These are phyloP conservation scores for Diceros bicornis DNA, from an alignment of 2,797 vertebrate species.

Conservation along the genomic window DNA sequence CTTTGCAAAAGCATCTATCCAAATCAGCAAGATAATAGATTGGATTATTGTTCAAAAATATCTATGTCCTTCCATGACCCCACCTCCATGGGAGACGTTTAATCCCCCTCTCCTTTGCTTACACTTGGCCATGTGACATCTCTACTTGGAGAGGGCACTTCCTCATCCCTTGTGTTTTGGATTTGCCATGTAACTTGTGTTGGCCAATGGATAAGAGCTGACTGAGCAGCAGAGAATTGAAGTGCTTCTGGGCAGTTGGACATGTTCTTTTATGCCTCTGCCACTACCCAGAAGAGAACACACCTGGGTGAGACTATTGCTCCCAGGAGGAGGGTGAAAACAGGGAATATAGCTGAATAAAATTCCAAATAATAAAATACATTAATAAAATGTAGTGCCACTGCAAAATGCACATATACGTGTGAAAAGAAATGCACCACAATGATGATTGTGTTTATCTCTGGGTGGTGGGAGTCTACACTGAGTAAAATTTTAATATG, in stretches of 20 bases:
- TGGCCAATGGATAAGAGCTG: not conserved
- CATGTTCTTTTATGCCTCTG: not conserved
- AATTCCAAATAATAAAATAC: not conserved
- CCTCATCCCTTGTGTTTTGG: not conserved
- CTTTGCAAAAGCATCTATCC: not conserved
- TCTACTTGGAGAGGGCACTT: too few species aligned
- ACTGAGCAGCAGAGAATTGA: not conserved
- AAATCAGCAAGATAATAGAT: not conserved
- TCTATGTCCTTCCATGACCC: not conserved
- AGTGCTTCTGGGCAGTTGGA: not conserved
- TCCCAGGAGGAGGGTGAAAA: too few species aligned
- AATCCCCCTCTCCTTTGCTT: not conserved
- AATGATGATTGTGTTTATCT: not conserved
- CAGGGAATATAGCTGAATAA: not conserved
- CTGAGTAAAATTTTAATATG: not conserved
- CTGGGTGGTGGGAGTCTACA: not conserved
- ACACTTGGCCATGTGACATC: not conserved
- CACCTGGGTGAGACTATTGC: not conserved
- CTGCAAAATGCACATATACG: not conserved
- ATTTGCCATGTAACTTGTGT: not conserved
- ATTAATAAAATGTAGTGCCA: not conserved
- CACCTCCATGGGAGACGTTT: not conserved
- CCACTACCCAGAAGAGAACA: not conserved
- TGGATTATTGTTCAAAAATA: not conserved
- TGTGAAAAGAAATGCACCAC: not conserved